These are phyloP conservation scores for Catostylus mosaicus DNA, from an alignment of 30 jellyfish, hydroid and myxozoan genomes.

Conservation along the genomic window DNA sequence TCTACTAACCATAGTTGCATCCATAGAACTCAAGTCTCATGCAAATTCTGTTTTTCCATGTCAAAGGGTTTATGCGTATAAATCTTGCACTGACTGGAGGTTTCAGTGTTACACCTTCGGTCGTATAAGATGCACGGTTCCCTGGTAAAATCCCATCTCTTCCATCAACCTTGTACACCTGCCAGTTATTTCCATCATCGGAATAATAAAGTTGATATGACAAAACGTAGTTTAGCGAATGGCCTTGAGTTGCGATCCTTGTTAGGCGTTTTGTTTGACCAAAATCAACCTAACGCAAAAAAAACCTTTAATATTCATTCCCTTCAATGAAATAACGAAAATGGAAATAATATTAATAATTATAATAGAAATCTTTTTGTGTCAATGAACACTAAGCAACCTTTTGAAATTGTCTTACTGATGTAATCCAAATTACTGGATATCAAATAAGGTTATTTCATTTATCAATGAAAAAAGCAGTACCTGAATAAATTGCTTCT, in stretches of 20 bases:
- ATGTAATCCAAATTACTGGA: too few relatives aligned
- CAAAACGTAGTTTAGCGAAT: constrained; percentile 42
- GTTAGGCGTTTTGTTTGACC: constrained; percentile 65
- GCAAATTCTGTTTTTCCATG: constrained; percentile 72
- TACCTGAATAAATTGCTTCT: constrained; percentile 78
- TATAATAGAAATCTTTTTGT: neutral
- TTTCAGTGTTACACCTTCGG: constrained; percentile 70
- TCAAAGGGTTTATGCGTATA: constrained; percentile 75
- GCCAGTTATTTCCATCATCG: constrained; percentile 81
- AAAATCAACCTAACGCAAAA: constrained; percentile 68
- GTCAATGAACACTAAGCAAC: too few relatives aligned
- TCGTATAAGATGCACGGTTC: constrained; percentile 56
- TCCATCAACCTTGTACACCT: constrained; percentile 58
- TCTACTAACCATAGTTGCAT: constrained; percentile 80
- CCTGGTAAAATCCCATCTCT: constrained; percentile 67
- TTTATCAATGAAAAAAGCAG: too few relatives aligned
- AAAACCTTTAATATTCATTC: too few relatives aligned
- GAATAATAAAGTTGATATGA: constrained; percentile 69
- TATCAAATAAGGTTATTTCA: too few relatives aligned
- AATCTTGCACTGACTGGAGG: constrained; percentile 60
- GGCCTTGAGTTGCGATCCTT: constrained; percentile 81
- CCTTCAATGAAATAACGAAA: neutral
- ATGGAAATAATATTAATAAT: neutral
- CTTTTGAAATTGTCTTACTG: too few relatives aligned
- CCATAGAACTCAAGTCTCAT: constrained; percentile 85